phyloP scores from a whole-genome alignment of 2,888 invertebrate genomes.

The Cyaniris semiargus region DNA sequence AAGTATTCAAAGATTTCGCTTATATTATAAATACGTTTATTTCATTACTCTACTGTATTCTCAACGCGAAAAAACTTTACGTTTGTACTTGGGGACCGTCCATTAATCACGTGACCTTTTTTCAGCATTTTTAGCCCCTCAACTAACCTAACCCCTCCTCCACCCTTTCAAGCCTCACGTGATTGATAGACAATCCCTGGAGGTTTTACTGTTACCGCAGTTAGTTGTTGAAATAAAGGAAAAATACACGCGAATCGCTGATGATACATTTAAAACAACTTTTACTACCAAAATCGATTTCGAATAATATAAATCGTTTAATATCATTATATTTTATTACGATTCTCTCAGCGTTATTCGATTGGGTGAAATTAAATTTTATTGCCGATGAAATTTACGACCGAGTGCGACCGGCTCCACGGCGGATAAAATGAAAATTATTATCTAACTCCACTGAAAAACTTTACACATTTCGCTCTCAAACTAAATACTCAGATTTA shows the following conservation, averaged over 20 bases:
- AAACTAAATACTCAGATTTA: neutral
- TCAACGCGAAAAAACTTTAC: no score
- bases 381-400: conserved; percentile 4
- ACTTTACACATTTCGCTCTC: neutral
- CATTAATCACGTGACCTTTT: no score
- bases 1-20: no score
- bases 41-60: no score
- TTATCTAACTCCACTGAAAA: conserved; percentile 12
- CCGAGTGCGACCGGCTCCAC: neutral
- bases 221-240: no score
- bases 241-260: neutral
- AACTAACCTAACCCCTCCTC: no score
- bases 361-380: conserved; percentile 16
- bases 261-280: neutral
- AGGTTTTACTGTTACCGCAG: no score
- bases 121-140: no score
- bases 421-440: conserved; percentile 15
- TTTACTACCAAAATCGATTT: neutral
- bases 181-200: no score
- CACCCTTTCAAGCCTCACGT: no score
- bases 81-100: no score
- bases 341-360: conserved; percentile 21
- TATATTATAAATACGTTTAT: no score
- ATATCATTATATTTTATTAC: conserved; percentile 15
- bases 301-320: conserved; percentile 11